Evolutionary conservation across 2,797 vertebrate genomes (phyloP).

Genomic region (Sandelia bainsii): DNA sequence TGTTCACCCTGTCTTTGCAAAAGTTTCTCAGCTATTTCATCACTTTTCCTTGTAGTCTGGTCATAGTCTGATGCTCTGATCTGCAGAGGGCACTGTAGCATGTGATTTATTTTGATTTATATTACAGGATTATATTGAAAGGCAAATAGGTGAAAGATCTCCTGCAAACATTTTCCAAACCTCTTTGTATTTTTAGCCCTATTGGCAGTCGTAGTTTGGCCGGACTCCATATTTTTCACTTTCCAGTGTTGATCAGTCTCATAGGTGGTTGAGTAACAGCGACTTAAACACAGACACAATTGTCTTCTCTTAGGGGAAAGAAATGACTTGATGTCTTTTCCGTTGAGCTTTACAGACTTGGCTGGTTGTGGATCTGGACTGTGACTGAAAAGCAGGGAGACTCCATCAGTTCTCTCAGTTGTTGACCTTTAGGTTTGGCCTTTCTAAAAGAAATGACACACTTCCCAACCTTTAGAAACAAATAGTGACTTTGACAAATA

Average conservation of each 20-base stretch:
- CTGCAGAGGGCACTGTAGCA: constrained; percentile 34
- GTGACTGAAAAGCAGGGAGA: constrained; percentile 30
- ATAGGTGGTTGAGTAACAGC: constrained; percentile 43
- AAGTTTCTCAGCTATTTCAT: neutral
- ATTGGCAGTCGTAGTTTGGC: constrained; percentile 17
- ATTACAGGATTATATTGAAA: constrained; percentile 8
- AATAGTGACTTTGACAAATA: neutral
- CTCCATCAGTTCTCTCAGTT: constrained; percentile 2
- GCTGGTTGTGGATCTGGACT: constrained; percentile 34
- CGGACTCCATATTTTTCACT: constrained; percentile 34
- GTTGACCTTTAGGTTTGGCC: constrained; percentile 39
- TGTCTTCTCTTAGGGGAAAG: constrained; percentile 59
- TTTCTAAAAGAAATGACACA: constrained; percentile 26
- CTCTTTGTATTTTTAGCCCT: constrained; percentile 46
- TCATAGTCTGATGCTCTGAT: neutral
- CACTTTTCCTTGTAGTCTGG: neutral
- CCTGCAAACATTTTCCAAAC: constrained; percentile 53
- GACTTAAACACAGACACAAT: constrained; percentile 64
- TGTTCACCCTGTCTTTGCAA: constrained; percentile 3
- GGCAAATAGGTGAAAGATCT: constrained; percentile 27
- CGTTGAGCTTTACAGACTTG: constrained; percentile 43
- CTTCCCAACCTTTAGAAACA: constrained; percentile 21
- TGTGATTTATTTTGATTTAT: neutral
- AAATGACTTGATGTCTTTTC: constrained; percentile 60
- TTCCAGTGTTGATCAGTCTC: constrained; percentile 45